Evolutionary conservation across 2,113 vertebrate genomes (phyloP), one percentile per base, ranked within the genome.

Genomic region (Dicentrarchus labrax): DNA sequence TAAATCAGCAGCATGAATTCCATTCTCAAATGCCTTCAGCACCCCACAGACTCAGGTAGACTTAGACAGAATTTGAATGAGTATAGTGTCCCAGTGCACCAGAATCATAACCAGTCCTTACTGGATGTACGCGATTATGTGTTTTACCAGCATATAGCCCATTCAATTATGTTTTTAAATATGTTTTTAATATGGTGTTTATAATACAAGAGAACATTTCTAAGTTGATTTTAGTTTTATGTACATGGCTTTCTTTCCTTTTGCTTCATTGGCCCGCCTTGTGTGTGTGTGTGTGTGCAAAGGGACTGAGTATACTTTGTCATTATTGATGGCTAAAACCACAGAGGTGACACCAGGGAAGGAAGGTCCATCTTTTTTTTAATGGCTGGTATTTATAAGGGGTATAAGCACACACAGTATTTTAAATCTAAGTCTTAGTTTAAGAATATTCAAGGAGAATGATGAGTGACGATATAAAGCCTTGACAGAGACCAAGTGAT

Each of bases 1-100:
- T 92, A 91, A 86, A 94, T 93, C 82, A 88, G 86, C 76, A 77
- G 85, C 88, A 83, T 87, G 83, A 88, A 89, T 92, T 91, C 74
- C 60, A 73, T 78, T 86, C 79, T 94, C 74, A 86, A 80, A 88
- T 80, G 91, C 91, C 87, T 89, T 86, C 80, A 91, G 92, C 87
- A 76, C 83, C 92, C 88, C 59, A 61, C 84, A 38, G 80, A 87
- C 85, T 88, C 82, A 91, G 88, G 91, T 90, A 68, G 82, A 93
- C 80, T 78, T 4, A 47, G 73, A 72, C 82, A 12, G 91, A 92
- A 92, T 93, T 62, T 78, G 85, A 93, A 93, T 92, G 80, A 90
- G 80, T 39, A 1, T 15, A 47, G 57, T 30, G 15, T 77, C 77
- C 86, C 68, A 6, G 36, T 70, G 56, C 19, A 21, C 62, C 65